Evolutionary conservation across 2,113 vertebrate species (phyloP).

Genomic region (Cnemophilus loriae): DNA sequence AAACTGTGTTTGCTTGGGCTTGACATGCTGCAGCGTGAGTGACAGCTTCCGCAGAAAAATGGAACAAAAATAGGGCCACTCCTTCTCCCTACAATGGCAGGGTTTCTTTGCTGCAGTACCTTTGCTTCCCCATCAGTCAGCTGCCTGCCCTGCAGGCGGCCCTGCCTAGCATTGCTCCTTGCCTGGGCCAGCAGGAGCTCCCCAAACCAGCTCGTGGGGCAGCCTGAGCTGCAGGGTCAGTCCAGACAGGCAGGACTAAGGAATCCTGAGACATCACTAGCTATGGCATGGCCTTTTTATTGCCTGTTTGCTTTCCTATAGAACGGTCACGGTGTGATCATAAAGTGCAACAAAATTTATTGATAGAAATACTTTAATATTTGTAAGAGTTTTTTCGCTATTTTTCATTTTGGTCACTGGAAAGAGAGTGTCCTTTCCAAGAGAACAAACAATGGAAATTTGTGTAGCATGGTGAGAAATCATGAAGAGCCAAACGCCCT

Average conservation of each 20-base stretch:
- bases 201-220: accelerated
- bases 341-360: background rate
- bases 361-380: background rate
- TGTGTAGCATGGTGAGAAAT: background rate
- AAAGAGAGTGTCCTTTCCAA: background rate
- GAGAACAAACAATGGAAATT: background rate
- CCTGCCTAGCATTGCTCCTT: background rate
- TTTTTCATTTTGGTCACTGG: background rate
- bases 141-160: background rate
- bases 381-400: background rate
- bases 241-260: background rate
- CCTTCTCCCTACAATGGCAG: background rate
- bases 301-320: background rate
- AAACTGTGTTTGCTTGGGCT: background rate
- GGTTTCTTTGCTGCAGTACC: background rate
- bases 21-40: background rate
- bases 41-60: background rate
- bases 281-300: background rate
- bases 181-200: background rate
- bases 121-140: background rate
- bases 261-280: background rate
- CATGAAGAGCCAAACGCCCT: background rate
- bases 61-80: background rate
- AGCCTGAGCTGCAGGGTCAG: background rate
- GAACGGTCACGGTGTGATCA: accelerated